Conservation (phyloP, 2,797 vertebrate genomes). For the Masticophis lateralis region DNA sequence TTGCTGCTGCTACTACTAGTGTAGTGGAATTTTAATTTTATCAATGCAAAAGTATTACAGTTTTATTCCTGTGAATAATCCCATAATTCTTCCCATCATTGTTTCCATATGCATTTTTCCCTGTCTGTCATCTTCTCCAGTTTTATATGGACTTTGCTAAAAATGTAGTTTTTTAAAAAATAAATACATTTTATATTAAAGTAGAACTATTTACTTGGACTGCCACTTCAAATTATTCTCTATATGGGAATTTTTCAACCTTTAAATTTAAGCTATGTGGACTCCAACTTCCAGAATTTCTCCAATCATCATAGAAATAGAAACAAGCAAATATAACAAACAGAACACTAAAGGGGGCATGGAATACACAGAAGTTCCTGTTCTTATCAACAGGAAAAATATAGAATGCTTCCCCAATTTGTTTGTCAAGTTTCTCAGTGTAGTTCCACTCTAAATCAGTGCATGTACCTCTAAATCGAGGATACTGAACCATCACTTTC, state of each 20-base stretch:
- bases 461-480: background rate
- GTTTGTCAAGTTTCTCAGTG: background rate
- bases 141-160: background rate
- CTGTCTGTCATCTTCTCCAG: background rate
- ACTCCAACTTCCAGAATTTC: background rate
- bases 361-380: background rate
- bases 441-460: background rate
- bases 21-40: background rate
- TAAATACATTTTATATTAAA: background rate
- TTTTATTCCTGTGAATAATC: background rate
- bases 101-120: background rate
- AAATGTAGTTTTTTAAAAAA: background rate
- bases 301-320: background rate
- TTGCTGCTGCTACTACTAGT: background rate
- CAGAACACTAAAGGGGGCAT: background rate
- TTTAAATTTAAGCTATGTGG: background rate
- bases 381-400: background rate
- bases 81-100: background rate
- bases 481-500: background rate
- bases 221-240: background rate
- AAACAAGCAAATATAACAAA: background rate
- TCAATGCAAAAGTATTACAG: background rate
- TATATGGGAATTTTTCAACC: background rate
- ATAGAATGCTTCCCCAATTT: background rate
- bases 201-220: background rate